A percentile compares a stretch with the other conserved stretches of the same genome.
Evolutionary conservation across 2,888 invertebrate genomes (phyloP).

Genomic region (Apoda limacodes): DNA sequence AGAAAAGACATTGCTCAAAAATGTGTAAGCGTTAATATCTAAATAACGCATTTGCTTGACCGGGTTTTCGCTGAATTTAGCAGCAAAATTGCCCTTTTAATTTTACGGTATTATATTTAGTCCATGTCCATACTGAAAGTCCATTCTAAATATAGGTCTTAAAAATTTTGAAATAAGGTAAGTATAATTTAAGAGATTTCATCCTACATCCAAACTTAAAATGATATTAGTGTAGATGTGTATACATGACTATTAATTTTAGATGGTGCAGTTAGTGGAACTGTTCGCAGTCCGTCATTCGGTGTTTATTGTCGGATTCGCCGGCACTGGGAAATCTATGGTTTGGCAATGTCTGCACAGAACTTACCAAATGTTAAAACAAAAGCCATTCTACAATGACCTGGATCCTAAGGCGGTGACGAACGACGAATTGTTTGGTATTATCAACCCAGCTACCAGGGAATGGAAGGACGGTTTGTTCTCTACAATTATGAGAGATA

Average conservation of each 20-base stretch:
- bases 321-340: slow-evolving; percentile 93
- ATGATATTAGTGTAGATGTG: background rate
- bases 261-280: slow-evolving; percentile 94
- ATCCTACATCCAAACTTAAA: too few species aligned
- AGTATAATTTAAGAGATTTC: too few species aligned
- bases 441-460: slow-evolving; percentile 92
- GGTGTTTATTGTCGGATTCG: slow-evolving; percentile 86
- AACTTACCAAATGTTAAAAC: slow-evolving; percentile 84
- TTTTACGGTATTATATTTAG: too few species aligned
- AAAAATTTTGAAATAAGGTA: too few species aligned
- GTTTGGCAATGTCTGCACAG: slow-evolving; percentile 92
- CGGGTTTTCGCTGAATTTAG: too few species aligned
- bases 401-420: slow-evolving; percentile 97
- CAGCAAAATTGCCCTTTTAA: too few species aligned
- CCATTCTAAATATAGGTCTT: too few species aligned
- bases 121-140: too few species aligned
- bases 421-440: slow-evolving; percentile 94
- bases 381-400: slow-evolving; percentile 88
- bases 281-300: slow-evolving; percentile 94
- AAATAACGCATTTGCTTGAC: too few species aligned
- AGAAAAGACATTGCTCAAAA: too few species aligned
- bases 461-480: slow-evolving; percentile 95
- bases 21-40: too few species aligned
- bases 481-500: slow-evolving; percentile 93
- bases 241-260: slow-evolving; percentile 13